phyloP scores from a whole-genome alignment of 2,113 vertebrate species.

The Clarias batrachus region DNA sequence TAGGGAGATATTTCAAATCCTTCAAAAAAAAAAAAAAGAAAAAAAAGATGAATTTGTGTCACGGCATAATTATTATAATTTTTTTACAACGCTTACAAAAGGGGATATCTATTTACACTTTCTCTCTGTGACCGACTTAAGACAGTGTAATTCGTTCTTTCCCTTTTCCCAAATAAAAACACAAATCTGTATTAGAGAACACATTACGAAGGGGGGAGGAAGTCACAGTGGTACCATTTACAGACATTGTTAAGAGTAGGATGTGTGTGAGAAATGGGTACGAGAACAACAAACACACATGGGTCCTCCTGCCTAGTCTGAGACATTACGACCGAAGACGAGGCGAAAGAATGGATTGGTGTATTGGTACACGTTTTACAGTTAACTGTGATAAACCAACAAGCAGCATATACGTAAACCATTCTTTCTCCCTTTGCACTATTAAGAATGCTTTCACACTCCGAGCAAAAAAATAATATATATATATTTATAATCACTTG shows the following conservation, averaged over 20 bases:
- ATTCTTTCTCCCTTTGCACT: background rate
- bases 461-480: background rate
- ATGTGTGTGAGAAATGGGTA: background rate
- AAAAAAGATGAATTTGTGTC: background rate
- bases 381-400: conserved; percentile 26
- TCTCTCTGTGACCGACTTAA: conserved; percentile 8
- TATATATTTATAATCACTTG: background rate
- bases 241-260: conserved; percentile 27
- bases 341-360: background rate
- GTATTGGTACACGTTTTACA: background rate
- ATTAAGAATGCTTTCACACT: background rate
- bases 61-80: background rate
- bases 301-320: background rate
- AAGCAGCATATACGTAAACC: conserved; percentile 30
- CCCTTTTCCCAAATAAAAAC: background rate
- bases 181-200: background rate
- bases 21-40: background rate
- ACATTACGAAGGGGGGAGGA: background rate
- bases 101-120: conserved; percentile 38
- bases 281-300: background rate
- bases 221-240: conserved; percentile 51
- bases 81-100: conserved; percentile 33
- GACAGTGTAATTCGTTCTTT: background rate
- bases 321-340: conserved; percentile 4
- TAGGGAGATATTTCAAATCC: background rate